These are phyloP conservation scores for Cordilura impudica DNA, from an alignment of 2,888 invertebrate species.

Conservation along the genomic window DNA sequence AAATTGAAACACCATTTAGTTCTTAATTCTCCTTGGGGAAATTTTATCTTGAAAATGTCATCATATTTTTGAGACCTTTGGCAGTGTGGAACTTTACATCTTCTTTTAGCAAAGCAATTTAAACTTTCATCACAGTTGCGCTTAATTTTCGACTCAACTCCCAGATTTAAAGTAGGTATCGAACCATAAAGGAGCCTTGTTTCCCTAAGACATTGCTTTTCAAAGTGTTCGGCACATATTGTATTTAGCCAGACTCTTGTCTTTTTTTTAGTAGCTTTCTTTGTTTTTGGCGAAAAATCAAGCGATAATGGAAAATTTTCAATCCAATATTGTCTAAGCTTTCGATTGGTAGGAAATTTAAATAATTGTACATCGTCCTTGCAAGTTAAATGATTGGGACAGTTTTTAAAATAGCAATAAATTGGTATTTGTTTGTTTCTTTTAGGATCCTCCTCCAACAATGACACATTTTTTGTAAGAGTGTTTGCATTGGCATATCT, in stretches of 20 bases:
- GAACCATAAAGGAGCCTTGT: slow-evolving; percentile 48
- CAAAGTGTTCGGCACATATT: slow-evolving; percentile 70
- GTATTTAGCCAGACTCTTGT: no score
- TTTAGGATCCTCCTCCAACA: not conserved
- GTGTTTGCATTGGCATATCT: no score
- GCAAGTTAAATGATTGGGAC: slow-evolving; percentile 10
- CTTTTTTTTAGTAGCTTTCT: slow-evolving; percentile 6
- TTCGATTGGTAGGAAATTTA: slow-evolving; percentile 11
- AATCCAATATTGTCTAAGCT: slow-evolving; percentile 5
- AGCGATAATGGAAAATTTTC: not conserved
- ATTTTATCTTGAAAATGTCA: slow-evolving; percentile 54
- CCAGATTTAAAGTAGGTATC: slow-evolving; percentile 67
- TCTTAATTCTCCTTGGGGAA: slow-evolving; percentile 52
- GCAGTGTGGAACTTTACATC: slow-evolving; percentile 58
- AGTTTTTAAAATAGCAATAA: slow-evolving; percentile 28
- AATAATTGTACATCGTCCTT: not conserved
- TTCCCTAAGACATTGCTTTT: slow-evolving; percentile 64
- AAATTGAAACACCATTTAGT: slow-evolving; percentile 70
- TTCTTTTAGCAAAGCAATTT: not conserved
- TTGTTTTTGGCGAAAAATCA: slow-evolving; percentile 14
- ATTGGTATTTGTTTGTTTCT: not conserved
- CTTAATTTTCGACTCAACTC: not conserved
- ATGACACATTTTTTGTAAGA: not conserved
- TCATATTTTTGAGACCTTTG: slow-evolving; percentile 45
- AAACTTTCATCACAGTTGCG: not conserved